phyloP scores from a whole-genome alignment of 2,113 vertebrate species.

The Anseranas semipalmata region DNA sequence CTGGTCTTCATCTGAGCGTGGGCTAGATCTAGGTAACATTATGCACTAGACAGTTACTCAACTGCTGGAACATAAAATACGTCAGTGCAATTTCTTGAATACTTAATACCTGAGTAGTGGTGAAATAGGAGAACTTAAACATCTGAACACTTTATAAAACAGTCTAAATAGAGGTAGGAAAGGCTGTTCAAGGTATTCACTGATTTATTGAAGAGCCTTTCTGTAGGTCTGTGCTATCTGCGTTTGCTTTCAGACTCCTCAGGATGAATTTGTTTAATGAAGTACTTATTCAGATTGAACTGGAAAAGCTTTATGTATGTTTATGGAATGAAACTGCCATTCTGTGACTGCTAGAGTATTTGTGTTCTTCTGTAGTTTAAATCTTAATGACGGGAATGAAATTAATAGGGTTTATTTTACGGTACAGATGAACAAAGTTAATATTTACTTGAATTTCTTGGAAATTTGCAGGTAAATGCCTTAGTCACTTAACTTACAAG shows the following conservation, averaged over 20 bases:
- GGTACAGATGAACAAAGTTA: neutral
- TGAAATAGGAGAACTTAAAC: neutral
- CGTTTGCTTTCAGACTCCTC: neutral
- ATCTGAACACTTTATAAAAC: neutral
- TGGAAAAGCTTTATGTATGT: neutral
- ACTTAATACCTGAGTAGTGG: neutral
- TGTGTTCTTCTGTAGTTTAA: neutral
- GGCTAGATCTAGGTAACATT: neutral
- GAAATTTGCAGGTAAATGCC: neutral
- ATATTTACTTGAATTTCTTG: neutral
- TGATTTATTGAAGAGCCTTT: neutral
- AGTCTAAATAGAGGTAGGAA: neutral
- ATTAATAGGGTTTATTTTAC: neutral
- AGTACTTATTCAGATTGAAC: neutral
- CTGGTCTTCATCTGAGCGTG: neutral
- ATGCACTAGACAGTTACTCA: rapidly evolving
- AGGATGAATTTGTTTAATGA: neutral
- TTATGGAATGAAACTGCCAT: neutral
- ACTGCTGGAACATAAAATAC: rapidly evolving
- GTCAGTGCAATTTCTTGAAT: neutral
- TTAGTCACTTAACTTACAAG: rapidly evolving
- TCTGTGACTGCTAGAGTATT: neutral
- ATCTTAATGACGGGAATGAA: neutral
- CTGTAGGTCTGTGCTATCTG: neutral
- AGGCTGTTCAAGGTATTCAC: neutral